Evolutionary conservation across 2,797 vertebrate genomes (phyloP).

Genomic region (Muscicapa comitata): DNA sequence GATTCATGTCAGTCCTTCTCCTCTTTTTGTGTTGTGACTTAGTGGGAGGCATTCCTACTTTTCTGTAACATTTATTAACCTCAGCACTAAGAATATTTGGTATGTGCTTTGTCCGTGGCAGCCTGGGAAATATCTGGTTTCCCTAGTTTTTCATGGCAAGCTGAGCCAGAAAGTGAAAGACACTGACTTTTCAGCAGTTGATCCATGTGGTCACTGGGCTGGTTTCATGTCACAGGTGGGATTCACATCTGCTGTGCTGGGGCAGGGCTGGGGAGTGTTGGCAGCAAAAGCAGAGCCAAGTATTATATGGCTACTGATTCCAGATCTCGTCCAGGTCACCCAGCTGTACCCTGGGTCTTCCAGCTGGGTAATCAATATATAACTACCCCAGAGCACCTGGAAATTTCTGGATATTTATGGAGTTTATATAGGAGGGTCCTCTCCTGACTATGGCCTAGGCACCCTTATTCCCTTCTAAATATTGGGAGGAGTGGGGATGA

Average conservation of each 20-base stretch:
- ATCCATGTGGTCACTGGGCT: neutral
- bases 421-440: neutral
- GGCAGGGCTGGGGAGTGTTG: neutral
- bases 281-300: neutral
- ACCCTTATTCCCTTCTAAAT: neutral
- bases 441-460: neutral
- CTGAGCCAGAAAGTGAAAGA: neutral
- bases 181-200: neutral
- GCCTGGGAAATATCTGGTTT: neutral
- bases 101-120: neutral
- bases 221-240: neutral
- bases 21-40: neutral
- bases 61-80: neutral
- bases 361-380: neutral
- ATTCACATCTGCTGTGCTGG: fast-evolving
- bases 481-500: neutral
- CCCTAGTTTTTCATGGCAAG: neutral
- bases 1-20: neutral
- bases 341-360: neutral
- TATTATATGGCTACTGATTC: neutral
- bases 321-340: neutral
- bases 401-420: neutral
- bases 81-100: neutral
- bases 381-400: neutral
- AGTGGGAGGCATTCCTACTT: neutral